These are phyloP conservation scores for Rotaria macrura DNA, from an alignment of 2,888 invertebrate genomes.

Conservation along the genomic window DNA sequence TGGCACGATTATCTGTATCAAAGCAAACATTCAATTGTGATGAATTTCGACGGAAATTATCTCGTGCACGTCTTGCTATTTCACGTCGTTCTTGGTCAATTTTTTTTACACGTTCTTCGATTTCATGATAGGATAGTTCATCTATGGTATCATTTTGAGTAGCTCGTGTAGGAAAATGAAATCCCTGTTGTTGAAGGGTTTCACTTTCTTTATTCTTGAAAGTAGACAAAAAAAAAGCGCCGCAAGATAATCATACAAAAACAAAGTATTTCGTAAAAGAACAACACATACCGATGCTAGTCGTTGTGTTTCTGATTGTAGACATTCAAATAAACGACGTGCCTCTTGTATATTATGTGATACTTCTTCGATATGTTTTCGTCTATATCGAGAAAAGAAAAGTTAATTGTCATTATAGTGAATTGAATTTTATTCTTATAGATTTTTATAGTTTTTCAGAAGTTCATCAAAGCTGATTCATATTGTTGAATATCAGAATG, in stretches of 20 bases:
- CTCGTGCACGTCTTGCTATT: slow-evolving; percentile 46
- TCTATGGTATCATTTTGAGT: background rate
- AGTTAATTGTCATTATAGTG: too few species aligned
- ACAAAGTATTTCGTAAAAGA: too few species aligned
- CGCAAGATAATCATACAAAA: too few species aligned
- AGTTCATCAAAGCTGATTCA: background rate
- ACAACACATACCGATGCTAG: background rate
- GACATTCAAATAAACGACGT: background rate
- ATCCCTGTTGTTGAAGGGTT: background rate
- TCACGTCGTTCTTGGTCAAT: slow-evolving; percentile 47
- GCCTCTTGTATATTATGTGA: slow-evolving; percentile 20
- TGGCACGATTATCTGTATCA: background rate
- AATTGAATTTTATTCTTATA: too few species aligned
- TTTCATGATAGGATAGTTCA: background rate
- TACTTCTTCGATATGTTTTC: slow-evolving; percentile 11
- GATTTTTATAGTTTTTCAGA: too few species aligned
- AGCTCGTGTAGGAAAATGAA: background rate
- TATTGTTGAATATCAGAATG: background rate
- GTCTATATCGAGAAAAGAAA: background rate
- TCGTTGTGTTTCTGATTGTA: background rate
- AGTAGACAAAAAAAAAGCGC: background rate
- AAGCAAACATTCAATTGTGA: slow-evolving; percentile 1
- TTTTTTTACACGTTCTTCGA: slow-evolving; percentile 44
- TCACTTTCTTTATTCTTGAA: background rate
- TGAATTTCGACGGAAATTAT: slow-evolving; percentile 36